Conservation (phyloP, 2,113 vertebrate genomes). For the Alosa alosa region DNA sequence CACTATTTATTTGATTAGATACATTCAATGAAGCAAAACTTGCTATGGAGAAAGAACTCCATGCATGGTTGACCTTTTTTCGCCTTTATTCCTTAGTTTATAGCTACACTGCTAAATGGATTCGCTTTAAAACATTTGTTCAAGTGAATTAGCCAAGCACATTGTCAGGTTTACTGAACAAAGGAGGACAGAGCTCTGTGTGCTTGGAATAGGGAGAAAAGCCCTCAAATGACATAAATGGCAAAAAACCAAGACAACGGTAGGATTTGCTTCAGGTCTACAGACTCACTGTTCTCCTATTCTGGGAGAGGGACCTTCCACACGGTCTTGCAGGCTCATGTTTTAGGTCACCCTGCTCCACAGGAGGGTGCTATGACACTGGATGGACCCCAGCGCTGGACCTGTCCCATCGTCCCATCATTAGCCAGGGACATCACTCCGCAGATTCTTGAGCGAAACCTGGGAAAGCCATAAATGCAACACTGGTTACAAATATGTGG, state of each 20-base stretch:
- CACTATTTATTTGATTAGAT: neutral
- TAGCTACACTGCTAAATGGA: neutral
- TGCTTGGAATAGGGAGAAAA: neutral
- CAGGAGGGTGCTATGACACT: slow-evolving; percentile 53
- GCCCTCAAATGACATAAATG: neutral
- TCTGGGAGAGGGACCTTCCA: neutral
- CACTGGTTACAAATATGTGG: slow-evolving; percentile 35
- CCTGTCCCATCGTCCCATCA: slow-evolving; percentile 22
- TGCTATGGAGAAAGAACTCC: neutral
- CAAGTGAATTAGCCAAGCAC: neutral
- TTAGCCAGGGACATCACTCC: slow-evolving; percentile 32
- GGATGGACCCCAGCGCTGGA: slow-evolving; percentile 17
- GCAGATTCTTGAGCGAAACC: slow-evolving; percentile 20
- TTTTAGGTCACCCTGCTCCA: slow-evolving; percentile 24
- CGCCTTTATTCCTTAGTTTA: neutral
- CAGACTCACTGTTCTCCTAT: neutral
- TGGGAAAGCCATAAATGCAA: slow-evolving; percentile 49
- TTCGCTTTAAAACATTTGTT: neutral
- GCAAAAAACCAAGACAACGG: neutral
- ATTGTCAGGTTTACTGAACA: neutral
- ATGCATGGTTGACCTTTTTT: neutral
- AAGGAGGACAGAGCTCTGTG: neutral
- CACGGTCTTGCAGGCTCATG: neutral
- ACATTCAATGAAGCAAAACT: neutral
- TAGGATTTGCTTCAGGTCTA: neutral